Evolutionary conservation across 1,140 invertebrate species (phyloP).

Genomic region (Megalonaias nervosa): DNA sequence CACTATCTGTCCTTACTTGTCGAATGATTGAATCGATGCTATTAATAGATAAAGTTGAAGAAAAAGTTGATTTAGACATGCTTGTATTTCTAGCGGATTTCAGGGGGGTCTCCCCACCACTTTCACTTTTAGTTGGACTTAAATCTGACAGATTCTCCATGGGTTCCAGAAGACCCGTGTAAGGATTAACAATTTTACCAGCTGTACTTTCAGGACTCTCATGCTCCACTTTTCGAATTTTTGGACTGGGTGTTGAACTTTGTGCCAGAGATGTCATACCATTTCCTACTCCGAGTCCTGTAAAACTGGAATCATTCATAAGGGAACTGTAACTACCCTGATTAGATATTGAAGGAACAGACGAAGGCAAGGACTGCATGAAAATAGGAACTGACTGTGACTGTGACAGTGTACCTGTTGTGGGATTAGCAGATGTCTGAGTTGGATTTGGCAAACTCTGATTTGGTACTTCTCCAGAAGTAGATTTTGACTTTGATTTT

Average conservation of each 20-base stretch:
- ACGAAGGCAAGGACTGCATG: constrained; percentile 27
- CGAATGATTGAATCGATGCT: no score
- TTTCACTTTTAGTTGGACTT: constrained; percentile 53
- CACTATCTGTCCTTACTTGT: no score
- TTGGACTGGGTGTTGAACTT: no score
- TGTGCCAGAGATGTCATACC: no score
- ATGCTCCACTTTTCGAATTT: no score
- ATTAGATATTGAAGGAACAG: no score
- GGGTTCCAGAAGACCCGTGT: constrained; percentile 88
- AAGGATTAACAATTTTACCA: constrained; percentile 87
- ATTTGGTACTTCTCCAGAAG: constrained; percentile 69
- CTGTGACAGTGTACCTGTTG: constrained; percentile 24
- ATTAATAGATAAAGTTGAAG: no score
- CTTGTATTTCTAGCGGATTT: constrained; percentile 6
- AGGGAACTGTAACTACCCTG: no score
- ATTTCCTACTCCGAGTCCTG: no score
- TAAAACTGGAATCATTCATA: no score
- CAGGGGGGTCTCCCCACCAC: constrained; percentile 36
- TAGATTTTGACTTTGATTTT: constrained; percentile 33
- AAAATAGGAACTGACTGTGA: constrained; percentile 31
- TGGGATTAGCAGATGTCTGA: constrained; percentile 11
- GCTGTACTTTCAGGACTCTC: constrained; percentile 24
- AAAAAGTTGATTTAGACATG: no score
- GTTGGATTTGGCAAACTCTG: constrained; percentile 47
- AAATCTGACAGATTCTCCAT: constrained; percentile 70